Evolutionary conservation across 2,888 invertebrate genomes (phyloP), one percentile per base, ranked within the genome.

Genomic region (Pardosa pseudoannulata): DNA sequence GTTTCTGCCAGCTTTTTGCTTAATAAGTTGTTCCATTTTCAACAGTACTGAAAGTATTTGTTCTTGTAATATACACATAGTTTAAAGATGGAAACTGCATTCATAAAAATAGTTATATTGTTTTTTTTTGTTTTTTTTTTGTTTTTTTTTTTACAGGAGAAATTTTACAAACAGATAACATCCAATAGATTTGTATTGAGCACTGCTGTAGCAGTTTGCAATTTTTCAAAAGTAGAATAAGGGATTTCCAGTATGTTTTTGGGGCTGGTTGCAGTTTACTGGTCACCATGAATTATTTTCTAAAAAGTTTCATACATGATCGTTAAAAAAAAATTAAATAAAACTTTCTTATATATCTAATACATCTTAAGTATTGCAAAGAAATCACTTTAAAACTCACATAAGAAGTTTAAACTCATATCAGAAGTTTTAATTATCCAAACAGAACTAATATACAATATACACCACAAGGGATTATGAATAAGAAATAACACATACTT

Each of bases 181-280:
- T 65, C 29, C 65, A 65, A 65, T 65, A 65, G 29, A 65, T 13
- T 31, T 65, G 65, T 50, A 11, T 62, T 62, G 27, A 65, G 31
- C 31, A n/a, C n/a, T 31, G n/a, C 16, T 29, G n/a, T n/a, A 62
- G 27, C 7, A 62, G 62, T 62, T 6, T 23, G 31, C n/a, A 65
- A 19, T 29, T 65, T 65, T 31, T 65, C 3, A 23, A 23, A 23
- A 23, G 23, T 23, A 56, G 6, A 19, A 56, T 56, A 6, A 23
- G 23, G 3, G 9, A 36, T 36, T 36, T 7, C 9, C 9, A 36
- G 36, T 7, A 36, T 36, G 36, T 36, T 36, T 9, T 36, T 9
- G 5, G 5, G 5, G 5, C 9, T 36, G 5, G 36, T 7, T 36
- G 9, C 5, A 36, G 9, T 36, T 36, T 36, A 9, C 36, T 36